Evolutionary conservation across 2,888 invertebrate species (phyloP).

Genomic region (Leptinotarsa haldemani): DNA sequence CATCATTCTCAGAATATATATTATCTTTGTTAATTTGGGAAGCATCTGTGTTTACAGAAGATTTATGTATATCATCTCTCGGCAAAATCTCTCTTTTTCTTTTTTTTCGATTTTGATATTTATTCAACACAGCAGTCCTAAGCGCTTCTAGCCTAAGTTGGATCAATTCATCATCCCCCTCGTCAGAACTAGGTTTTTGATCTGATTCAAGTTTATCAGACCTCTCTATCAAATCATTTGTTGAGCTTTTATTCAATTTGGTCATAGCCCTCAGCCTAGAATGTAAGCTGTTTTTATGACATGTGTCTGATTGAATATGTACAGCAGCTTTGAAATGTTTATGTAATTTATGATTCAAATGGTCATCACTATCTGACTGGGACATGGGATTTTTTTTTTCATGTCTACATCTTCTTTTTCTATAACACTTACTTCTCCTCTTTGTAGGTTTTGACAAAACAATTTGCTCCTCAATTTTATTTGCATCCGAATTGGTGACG

Average conservation of each 20-base stretch:
- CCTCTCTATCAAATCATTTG: slow-evolving; percentile 27
- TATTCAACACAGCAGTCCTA: slow-evolving; percentile 76
- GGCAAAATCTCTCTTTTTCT: slow-evolving; percentile 49
- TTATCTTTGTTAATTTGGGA: slow-evolving; percentile 54
- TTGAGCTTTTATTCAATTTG: slow-evolving; percentile 39
- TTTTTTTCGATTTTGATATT: slow-evolving; percentile 71
- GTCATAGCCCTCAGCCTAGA: slow-evolving; percentile 60
- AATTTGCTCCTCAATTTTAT: slow-evolving; percentile 13
- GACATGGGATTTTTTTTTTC: slow-evolving; percentile 11
- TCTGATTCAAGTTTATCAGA: slow-evolving; percentile 28
- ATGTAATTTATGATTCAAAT: slow-evolving; percentile 49
- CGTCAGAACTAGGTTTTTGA: slow-evolving; percentile 41
- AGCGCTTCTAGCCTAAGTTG: slow-evolving; percentile 75
- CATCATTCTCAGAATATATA: slow-evolving; percentile 49
- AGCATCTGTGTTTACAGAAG: slow-evolving; percentile 31
- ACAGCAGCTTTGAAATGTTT: slow-evolving; percentile 71
- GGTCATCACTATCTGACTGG: slow-evolving; percentile 55
- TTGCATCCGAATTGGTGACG: slow-evolving; percentile 54
- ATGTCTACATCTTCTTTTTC: slow-evolving; percentile 32
- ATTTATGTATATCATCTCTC: slow-evolving; percentile 32
- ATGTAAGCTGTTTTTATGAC: slow-evolving; percentile 57
- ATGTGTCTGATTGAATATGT: slow-evolving; percentile 59
- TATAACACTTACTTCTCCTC: slow-evolving; percentile 28
- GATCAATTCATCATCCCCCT: slow-evolving; percentile 70
- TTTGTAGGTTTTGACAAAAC: slow-evolving; percentile 13